Conservation (phyloP, 2,113 vertebrate species). For the Procavia capensis region DNA sequence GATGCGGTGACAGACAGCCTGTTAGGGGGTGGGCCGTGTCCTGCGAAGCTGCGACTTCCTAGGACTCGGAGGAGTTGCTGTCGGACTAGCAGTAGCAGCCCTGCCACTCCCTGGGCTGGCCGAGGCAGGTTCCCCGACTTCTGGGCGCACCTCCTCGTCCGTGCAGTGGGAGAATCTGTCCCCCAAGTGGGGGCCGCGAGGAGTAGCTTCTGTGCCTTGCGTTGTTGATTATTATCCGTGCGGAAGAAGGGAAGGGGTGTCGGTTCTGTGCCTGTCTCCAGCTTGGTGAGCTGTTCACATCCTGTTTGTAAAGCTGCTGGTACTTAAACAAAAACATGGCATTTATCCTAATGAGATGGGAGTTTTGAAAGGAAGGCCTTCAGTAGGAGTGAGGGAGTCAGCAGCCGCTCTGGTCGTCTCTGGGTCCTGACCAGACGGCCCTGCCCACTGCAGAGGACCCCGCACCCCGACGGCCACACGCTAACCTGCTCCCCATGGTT, state of each 20-base stretch:
- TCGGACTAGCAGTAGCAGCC: neutral
- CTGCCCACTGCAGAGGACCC: neutral
- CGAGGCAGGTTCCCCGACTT: no score
- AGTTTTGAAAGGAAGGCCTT: neutral
- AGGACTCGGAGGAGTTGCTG: fast-evolving
- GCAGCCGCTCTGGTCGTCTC: fast-evolving
- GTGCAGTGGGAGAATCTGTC: no score
- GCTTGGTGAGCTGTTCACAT: fast-evolving
- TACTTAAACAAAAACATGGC: neutral
- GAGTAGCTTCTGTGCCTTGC: neutral
- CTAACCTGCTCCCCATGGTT: conserved; percentile 35
- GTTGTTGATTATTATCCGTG: fast-evolving
- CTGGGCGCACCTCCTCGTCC: no score
- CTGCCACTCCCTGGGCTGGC: neutral
- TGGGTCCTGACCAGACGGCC: fast-evolving
- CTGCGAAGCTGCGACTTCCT: no score
- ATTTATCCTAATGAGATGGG: fast-evolving
- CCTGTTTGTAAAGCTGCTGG: neutral
- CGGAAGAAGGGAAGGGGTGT: neutral
- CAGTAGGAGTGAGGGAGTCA: fast-evolving
- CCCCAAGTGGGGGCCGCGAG: neutral
- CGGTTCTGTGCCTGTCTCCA: neutral
- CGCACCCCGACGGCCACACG: neutral
- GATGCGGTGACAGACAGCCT: no score
- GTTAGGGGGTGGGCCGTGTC: no score